Conservation (phyloP, 2,797 vertebrate species). For the Danio choprae region DNA sequence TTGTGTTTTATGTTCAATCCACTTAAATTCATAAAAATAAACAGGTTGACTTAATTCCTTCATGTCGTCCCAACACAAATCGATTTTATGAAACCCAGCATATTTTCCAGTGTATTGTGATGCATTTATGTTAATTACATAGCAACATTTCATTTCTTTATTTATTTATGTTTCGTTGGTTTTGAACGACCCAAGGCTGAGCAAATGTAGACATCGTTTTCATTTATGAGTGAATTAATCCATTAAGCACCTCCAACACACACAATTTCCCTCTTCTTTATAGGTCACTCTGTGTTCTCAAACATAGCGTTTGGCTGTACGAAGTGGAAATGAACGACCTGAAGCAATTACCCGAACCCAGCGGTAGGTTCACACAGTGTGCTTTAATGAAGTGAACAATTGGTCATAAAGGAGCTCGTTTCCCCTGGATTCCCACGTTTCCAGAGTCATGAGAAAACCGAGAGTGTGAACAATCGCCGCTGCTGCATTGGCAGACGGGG, state of each 20-base stretch:
- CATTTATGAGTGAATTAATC: background rate
- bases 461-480: constrained; percentile 24
- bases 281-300: constrained; percentile 20
- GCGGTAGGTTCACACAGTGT: constrained; percentile 41
- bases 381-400: constrained; percentile 39
- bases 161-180: constrained; percentile 4
- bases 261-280: background rate
- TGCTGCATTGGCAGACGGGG: constrained; percentile 16
- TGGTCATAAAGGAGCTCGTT: background rate
- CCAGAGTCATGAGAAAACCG: constrained; percentile 1
- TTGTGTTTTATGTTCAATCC: too few species aligned
- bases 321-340: constrained; percentile 14
- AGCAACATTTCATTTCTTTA: background rate
- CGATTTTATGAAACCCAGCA: too few species aligned
- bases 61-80: too few species aligned
- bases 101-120: too few species aligned
- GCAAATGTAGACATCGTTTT: background rate
- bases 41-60: too few species aligned
- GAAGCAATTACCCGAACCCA: constrained; percentile 40
- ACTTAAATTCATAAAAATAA: too few species aligned
- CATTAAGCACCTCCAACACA: constrained; percentile 3
- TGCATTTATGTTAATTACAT: background rate
- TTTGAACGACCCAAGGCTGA: background rate
- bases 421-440: constrained; percentile 20
- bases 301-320: background rate